Conservation (phyloP, 2,888 invertebrate genomes). For the Cepaea hortensis region DNA sequence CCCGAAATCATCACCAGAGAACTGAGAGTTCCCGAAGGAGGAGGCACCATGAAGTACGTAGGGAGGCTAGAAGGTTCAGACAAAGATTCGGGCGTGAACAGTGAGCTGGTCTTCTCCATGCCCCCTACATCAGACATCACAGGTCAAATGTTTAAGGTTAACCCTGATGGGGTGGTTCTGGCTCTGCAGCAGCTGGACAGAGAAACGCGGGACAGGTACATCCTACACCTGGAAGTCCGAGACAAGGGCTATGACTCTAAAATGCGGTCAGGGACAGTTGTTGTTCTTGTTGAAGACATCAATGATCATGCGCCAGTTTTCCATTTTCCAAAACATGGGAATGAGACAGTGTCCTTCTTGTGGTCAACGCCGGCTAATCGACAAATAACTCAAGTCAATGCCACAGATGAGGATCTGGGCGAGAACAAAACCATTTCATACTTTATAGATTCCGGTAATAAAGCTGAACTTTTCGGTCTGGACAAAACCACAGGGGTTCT, state of each 20-base stretch:
- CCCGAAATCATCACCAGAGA: slow-evolving; percentile 75
- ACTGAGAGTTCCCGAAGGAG: slow-evolving; percentile 88
- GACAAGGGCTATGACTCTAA: slow-evolving; percentile 83
- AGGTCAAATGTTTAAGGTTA: slow-evolving; percentile 85
- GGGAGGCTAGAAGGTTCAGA: slow-evolving; percentile 93
- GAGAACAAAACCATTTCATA: slow-evolving; percentile 94
- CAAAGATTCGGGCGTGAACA: slow-evolving; percentile 92
- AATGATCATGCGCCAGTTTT: slow-evolving; percentile 92
- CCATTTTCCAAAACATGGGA: slow-evolving; percentile 64
- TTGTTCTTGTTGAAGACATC: slow-evolving; percentile 94
- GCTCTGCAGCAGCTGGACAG: slow-evolving; percentile 89
- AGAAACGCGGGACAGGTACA: slow-evolving; percentile 89
- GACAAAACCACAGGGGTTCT: slow-evolving; percentile 92
- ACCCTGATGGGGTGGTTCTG: slow-evolving; percentile 87
- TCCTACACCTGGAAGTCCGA: slow-evolving; percentile 88
- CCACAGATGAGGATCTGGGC: slow-evolving; percentile 93
- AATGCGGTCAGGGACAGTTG: slow-evolving; percentile 91
- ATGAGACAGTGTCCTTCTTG: slow-evolving; percentile 65
- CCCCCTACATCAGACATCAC: slow-evolving; percentile 83
- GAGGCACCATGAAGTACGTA: slow-evolving; percentile 90
- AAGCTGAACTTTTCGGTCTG: slow-evolving; percentile 93
- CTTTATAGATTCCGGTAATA: slow-evolving; percentile 96
- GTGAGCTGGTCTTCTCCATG: slow-evolving; percentile 83
- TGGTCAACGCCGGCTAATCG: slow-evolving; percentile 62
- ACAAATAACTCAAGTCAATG: slow-evolving; percentile 82